Evolutionary conservation across 2,113 vertebrate genomes (phyloP), one percentile per base, ranked within the genome.

Genomic region (Rhabdomys dilectus): DNA sequence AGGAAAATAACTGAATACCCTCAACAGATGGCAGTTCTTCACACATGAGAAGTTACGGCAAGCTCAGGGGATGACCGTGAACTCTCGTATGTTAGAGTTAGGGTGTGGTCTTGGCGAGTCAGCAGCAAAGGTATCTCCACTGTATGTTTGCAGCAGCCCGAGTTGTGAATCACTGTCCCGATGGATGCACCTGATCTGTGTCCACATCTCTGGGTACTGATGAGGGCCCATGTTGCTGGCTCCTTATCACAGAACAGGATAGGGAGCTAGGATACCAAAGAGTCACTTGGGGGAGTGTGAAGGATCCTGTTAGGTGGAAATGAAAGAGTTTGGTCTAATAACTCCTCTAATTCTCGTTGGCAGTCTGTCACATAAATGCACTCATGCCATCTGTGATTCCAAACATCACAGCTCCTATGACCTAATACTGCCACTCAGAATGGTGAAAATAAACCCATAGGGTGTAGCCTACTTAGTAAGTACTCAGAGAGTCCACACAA

Each of bases 241-340:
- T 76, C 80, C 34, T 82, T 42, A 70, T 82, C 85, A n/a, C n/a
- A 89, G 48, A 48, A 60, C 93, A 94, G 89, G 48, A 89, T 84
- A 62, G 56, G 68, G 72, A 82, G 80, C 62, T n/a, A 51, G 19
- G 10, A 91, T 60, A 78, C 76, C 72, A 39, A 34, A 13, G 93
- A 68, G 60, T 70, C 68, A 91, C 51, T 42, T 88, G 62, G 91
- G 53, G 60, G 70, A 73, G 82, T 66, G 78, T 64, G 86, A 81
- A 91, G 88, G 73, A 91, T 89, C 85, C 85, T 75, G 42, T 76
- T 15, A 84, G 81, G 85, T 64, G 7, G 39, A 88, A 75, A 89
- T 16, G 31, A 68, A 80, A 94, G 34, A 39, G 13, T 26, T 81
- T 72, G 22, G 12, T 77, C 90, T 84, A 77, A 92, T 68, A 34